Conservation (phyloP, 2,113 vertebrate genomes). For the Telmatochromis sp. region DNA sequence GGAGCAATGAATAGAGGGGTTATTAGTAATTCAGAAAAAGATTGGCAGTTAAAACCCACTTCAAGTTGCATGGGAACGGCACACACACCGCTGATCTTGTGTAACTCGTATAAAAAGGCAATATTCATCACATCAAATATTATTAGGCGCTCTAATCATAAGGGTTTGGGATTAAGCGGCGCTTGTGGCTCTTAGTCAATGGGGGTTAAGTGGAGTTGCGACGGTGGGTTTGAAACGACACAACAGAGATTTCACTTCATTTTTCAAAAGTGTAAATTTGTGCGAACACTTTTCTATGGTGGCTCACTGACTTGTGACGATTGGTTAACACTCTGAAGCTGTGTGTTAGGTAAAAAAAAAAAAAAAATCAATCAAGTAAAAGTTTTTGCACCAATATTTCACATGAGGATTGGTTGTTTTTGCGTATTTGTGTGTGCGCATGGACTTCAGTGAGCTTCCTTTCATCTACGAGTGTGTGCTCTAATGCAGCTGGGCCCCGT, state of each 20-base stretch:
- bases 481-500: slow-evolving; percentile 16
- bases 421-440: not conserved
- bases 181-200: not conserved
- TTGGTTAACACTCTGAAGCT: not conserved
- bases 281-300: not conserved
- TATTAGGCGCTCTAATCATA: not conserved
- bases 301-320: not conserved
- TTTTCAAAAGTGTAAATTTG: not conserved
- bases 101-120: not conserved
- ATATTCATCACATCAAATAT: not conserved
- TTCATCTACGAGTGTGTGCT: not conserved
- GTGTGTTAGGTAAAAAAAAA: not conserved
- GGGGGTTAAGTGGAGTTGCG: not conserved
- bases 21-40: slow-evolving; percentile 25
- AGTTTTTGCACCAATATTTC: not conserved
- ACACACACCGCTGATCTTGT: not conserved
- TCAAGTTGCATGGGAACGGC: not conserved
- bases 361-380: not conserved
- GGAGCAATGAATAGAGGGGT: slow-evolving; percentile 22
- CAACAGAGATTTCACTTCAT: not conserved
- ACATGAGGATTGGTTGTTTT: not conserved
- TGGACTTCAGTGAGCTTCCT: not conserved
- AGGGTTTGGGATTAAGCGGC: not conserved
- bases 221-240: not conserved
- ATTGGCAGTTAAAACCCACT: slow-evolving; percentile 2